phyloP scores from a whole-genome alignment of 2,888 invertebrate species.

The Aricia artaxerxes region DNA sequence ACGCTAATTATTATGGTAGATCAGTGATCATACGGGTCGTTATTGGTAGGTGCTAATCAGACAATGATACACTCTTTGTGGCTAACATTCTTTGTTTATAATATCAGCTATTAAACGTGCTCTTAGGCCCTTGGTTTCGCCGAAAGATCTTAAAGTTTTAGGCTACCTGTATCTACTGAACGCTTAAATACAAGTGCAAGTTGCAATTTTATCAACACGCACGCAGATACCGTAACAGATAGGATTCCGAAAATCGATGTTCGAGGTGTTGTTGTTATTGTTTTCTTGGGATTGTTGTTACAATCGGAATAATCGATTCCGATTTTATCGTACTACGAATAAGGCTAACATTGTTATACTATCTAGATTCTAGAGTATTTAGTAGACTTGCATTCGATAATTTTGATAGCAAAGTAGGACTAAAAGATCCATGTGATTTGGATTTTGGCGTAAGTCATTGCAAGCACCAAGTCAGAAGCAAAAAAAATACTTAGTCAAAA shows the following conservation, averaged over 20 bases:
- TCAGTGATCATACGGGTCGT: too few relatives aligned
- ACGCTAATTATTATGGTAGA: too few relatives aligned
- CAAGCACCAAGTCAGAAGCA: too few relatives aligned
- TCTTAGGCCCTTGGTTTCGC: too few relatives aligned
- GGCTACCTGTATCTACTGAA: too few relatives aligned
- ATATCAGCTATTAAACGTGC: too few relatives aligned
- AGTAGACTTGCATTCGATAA: not conserved
- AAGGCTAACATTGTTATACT: not conserved
- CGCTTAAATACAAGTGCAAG: not conserved
- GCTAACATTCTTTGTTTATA: too few relatives aligned
- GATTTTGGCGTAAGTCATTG: too few relatives aligned
- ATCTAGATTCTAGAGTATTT: not conserved
- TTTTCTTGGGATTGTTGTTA: constrained; percentile 6
- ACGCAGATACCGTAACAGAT: not conserved
- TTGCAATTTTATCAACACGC: constrained; percentile 2
- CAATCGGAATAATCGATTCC: not conserved
- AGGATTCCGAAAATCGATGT: not conserved
- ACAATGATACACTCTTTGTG: rapidly evolving
- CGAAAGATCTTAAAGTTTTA: too few relatives aligned
- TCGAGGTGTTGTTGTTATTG: not conserved
- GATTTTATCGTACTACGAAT: not conserved
- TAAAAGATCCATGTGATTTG: not conserved
- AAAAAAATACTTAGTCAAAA: too few relatives aligned
- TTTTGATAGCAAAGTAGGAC: not conserved
- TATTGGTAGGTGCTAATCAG: too few relatives aligned